phyloP scores from a whole-genome alignment of 2,888 invertebrate genomes.

The Mechanitis messenoides region DNA sequence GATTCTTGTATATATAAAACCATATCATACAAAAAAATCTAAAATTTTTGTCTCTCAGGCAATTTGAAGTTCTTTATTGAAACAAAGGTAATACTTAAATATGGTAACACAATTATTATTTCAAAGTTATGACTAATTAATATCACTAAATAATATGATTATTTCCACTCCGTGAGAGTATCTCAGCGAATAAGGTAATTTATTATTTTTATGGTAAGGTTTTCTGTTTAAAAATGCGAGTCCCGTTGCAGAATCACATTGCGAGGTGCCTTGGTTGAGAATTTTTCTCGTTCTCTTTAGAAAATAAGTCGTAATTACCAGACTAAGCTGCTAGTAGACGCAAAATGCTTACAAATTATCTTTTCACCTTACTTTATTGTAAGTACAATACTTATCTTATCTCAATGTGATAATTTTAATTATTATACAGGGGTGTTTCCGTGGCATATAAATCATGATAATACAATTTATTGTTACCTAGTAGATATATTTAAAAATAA shows the following conservation, averaged over 20 bases:
- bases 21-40: no score
- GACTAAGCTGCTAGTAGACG: conserved; percentile 17
- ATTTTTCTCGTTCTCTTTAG: conserved; percentile 24
- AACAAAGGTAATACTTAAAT: no score
- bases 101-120: no score
- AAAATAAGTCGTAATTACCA: conserved; percentile 29
- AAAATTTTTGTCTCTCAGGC: no score
- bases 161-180: no score
- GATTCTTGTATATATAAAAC: no score
- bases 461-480: no score
- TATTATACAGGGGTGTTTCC: neutral
- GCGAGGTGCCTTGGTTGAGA: conserved; percentile 19
- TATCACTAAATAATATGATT: no score
- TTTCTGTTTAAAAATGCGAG: conserved; percentile 23
- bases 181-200: neutral
- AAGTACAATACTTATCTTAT: neutral
- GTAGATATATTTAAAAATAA: no score
- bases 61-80: no score
- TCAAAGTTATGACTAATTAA: no score
- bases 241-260: conserved; percentile 18
- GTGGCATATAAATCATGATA: no score
- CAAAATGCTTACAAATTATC: conserved; percentile 28
- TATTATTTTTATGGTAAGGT: conserved; percentile 19
- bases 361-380: conserved; percentile 21
- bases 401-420: conserved; percentile 14